A percentile compares a stretch with the other conserved stretches of the same genome.
phyloP scores from a whole-genome alignment of 2,797 vertebrate species.

The Darevskia nairensis region DNA sequence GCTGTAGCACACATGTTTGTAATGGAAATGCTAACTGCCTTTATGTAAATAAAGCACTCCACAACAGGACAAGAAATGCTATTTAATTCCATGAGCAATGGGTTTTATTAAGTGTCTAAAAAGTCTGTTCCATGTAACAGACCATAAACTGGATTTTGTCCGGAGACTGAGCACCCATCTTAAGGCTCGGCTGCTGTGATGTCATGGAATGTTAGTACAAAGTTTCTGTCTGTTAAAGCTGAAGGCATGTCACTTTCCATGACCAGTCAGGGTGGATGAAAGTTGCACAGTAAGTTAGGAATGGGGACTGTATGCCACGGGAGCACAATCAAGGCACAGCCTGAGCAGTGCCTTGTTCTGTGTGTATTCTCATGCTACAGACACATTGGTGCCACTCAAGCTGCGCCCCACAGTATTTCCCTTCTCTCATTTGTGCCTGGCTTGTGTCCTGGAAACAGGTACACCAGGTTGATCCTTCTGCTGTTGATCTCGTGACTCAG shows the following conservation, averaged over 20 bases:
- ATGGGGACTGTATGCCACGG: neutral
- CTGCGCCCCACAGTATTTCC: neutral
- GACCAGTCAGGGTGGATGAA: neutral
- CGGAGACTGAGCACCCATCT: neutral
- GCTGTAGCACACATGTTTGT: neutral
- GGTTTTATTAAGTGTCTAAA: constrained; percentile 31
- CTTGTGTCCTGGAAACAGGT: neutral
- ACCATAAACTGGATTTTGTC: neutral
- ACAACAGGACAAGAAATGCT: neutral
- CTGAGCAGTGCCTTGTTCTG: neutral
- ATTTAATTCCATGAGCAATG: neutral
- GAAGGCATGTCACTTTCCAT: neutral
- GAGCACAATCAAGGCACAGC: neutral
- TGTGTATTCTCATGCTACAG: too few relatives aligned
- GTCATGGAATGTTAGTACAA: neutral
- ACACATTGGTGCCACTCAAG: neutral
- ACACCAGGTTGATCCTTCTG: neutral
- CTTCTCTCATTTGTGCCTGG: neutral
- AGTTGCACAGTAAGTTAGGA: neutral
- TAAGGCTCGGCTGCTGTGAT: neutral
- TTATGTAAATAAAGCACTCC: constrained; percentile 31
- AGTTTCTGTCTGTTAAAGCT: neutral
- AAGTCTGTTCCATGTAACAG: constrained; percentile 12
- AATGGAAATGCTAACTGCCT: constrained; percentile 13
- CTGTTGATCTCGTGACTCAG: neutral